Evolutionary conservation across 2,888 invertebrate species (phyloP).

Genomic region (Drosophila macrothrix): DNA sequence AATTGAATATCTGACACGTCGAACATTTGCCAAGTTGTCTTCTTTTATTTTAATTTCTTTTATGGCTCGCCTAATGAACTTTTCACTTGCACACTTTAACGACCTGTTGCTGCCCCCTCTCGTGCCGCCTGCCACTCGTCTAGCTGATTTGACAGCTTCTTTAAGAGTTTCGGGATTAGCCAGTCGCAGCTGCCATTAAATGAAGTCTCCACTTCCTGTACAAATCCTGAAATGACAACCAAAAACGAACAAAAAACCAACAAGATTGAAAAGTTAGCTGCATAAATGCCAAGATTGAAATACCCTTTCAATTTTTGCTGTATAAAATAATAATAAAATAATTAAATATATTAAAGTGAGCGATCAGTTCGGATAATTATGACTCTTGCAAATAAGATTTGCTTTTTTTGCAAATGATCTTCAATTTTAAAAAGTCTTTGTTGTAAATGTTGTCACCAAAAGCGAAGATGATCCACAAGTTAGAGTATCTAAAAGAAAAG

Average conservation of each 20-base stretch:
- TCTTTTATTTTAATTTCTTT: slow-evolving; percentile 26
- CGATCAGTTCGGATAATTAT: too few species aligned
- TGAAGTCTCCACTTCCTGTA: slow-evolving; percentile 53
- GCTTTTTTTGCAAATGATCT: not conserved
- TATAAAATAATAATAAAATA: not conserved
- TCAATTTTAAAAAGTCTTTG: not conserved
- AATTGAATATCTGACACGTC: slow-evolving; percentile 79
- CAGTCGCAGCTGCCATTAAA: slow-evolving; percentile 61
- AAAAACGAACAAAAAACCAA: not conserved
- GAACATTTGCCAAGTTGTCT: slow-evolving; percentile 48
- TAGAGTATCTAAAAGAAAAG: slow-evolving; percentile 15
- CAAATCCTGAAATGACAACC: slow-evolving; percentile 38
- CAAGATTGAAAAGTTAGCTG: not conserved
- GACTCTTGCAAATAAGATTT: not conserved
- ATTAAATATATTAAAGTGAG: not conserved
- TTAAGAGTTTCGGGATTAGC: slow-evolving; percentile 56
- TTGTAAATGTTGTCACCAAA: not conserved
- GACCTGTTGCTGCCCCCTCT: slow-evolving; percentile 26
- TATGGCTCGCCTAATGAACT: slow-evolving; percentile 76
- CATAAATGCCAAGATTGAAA: not conserved
- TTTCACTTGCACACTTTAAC: slow-evolving; percentile 66
- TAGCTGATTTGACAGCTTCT: slow-evolving; percentile 55
- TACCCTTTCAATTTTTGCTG: not conserved
- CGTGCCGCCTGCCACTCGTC: not conserved
- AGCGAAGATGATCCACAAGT: not conserved